Percentiles rank a stretch among this genome's conserved stretches.
phyloP scores from a whole-genome alignment of 1,140 invertebrate species.

The Trichonephila clavipes region DNA sequence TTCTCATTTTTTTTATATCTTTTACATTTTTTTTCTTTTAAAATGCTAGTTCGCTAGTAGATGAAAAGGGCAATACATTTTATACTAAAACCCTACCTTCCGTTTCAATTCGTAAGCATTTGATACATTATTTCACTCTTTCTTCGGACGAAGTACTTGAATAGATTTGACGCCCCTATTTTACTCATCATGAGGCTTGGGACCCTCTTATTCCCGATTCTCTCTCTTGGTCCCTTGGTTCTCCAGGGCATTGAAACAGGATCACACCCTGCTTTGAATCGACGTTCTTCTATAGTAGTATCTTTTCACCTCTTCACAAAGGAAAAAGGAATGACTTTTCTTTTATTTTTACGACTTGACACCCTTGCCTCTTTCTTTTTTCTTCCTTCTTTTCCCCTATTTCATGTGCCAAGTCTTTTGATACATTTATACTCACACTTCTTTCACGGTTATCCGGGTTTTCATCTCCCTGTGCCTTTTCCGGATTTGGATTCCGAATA shows the following conservation, averaged over 20 bases:
- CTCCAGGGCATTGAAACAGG: constrained; percentile 19
- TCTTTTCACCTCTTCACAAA: constrained; percentile 40
- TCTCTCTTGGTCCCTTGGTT: background rate
- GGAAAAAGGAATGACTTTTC: constrained; percentile 1
- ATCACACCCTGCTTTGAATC: constrained; percentile 1
- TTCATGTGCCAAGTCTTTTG: constrained; percentile 6
- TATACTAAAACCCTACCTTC: background rate
- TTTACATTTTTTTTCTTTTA: background rate
- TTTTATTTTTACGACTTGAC: constrained; percentile 43
- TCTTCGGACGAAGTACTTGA: background rate
- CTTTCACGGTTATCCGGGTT: constrained; percentile 39
- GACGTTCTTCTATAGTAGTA: constrained; percentile 8
- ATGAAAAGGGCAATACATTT: background rate
- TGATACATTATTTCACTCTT: constrained; percentile 37
- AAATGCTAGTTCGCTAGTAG: background rate
- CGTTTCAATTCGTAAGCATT: constrained; percentile 32
- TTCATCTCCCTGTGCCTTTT: constrained; percentile 13
- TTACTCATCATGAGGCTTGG: constrained; percentile 19
- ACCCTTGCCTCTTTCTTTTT: background rate
- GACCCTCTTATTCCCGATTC: background rate
- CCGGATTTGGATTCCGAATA: constrained; percentile 21
- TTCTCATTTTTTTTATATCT: background rate
- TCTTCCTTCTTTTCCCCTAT: background rate
- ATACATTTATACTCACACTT: constrained; percentile 24
- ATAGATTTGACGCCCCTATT: constrained; percentile 13